phyloP scores from a whole-genome alignment of 2,888 invertebrate genomes.

The Colostygia pectinataria region DNA sequence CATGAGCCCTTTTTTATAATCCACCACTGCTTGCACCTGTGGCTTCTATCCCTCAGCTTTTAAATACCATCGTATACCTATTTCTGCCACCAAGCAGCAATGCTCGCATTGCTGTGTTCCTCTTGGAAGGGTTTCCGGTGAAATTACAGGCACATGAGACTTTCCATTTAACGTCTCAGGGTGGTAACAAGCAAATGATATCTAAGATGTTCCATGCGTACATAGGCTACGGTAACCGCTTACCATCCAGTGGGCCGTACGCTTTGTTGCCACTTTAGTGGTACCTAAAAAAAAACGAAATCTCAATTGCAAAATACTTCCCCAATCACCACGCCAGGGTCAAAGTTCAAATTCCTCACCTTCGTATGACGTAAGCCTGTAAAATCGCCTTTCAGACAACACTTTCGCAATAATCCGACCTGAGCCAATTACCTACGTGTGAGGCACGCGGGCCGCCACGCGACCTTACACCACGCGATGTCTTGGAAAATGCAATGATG shows the following conservation, averaged over 20 bases:
- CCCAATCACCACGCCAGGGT: slow-evolving; percentile 26
- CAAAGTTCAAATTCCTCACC: slow-evolving; percentile 39
- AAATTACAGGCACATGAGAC: too few relatives aligned
- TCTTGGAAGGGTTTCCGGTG: too few relatives aligned
- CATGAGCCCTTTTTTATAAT: too few relatives aligned
- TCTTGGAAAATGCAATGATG: slow-evolving; percentile 28
- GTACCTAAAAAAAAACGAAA: not conserved
- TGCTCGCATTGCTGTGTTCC: too few relatives aligned
- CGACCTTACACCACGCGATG: slow-evolving; percentile 42
- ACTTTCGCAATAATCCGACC: slow-evolving; percentile 49
- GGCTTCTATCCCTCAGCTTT: too few relatives aligned
- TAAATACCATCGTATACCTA: too few relatives aligned
- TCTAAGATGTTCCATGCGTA: too few relatives aligned
- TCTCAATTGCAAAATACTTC: slow-evolving; percentile 14
- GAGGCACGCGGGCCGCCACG: slow-evolving; percentile 42
- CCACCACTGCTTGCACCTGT: too few relatives aligned
- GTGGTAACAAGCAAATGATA: not conserved
- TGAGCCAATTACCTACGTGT: slow-evolving; percentile 46
- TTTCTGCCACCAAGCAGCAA: too few relatives aligned
- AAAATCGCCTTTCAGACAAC: slow-evolving; percentile 44
- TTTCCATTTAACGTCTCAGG: not conserved
- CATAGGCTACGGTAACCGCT: too few relatives aligned
- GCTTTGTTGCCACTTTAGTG: too few relatives aligned
- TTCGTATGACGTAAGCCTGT: slow-evolving; percentile 35
- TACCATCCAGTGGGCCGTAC: too few relatives aligned